phyloP scores from a whole-genome alignment of 2,888 invertebrate species.

The Hirtodrosophila duncani region DNA sequence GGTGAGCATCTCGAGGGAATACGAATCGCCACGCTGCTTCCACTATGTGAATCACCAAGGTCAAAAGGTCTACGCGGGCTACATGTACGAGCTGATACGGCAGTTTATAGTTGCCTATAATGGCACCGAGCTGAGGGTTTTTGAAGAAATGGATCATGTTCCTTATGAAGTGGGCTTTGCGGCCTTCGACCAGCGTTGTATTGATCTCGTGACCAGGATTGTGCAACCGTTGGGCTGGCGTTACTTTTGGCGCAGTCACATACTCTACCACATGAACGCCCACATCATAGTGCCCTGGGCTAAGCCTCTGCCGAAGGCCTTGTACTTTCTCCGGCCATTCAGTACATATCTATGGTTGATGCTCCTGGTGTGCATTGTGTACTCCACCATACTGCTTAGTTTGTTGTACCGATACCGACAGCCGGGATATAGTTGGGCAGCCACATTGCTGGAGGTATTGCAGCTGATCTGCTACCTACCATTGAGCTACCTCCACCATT shows the following conservation, averaged over 20 bases:
- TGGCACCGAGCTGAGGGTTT: conserved; percentile 23
- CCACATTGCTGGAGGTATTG: too few relatives aligned
- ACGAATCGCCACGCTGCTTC: conserved; percentile 28
- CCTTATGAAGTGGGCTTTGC: background rate
- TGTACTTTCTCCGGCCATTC: conserved; percentile 50
- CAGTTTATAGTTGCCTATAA: conserved; percentile 44
- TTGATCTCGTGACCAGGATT: conserved; percentile 21
- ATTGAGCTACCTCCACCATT: background rate
- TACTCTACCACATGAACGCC: conserved; percentile 13
- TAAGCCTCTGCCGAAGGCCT: conserved; percentile 32
- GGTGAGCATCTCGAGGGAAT: background rate
- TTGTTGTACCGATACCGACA: background rate
- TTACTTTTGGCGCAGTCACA: conserved; percentile 9
- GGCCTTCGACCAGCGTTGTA: background rate
- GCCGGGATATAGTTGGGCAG: background rate
- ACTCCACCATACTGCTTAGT: conserved; percentile 7
- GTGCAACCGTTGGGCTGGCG: conserved; percentile 7
- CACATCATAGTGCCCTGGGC: conserved; percentile 42
- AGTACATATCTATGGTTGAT: conserved; percentile 29
- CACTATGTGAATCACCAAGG: conserved; percentile 34
- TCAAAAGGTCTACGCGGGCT: conserved; percentile 32
- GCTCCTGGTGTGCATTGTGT: conserved; percentile 4
- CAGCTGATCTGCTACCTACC: conserved; percentile 16
- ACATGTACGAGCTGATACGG: conserved; percentile 35
- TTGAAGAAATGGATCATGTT: background rate